These are phyloP conservation scores for Emydocephalus ijimae DNA, from an alignment of 2,113 vertebrate genomes.

Conservation along the genomic window DNA sequence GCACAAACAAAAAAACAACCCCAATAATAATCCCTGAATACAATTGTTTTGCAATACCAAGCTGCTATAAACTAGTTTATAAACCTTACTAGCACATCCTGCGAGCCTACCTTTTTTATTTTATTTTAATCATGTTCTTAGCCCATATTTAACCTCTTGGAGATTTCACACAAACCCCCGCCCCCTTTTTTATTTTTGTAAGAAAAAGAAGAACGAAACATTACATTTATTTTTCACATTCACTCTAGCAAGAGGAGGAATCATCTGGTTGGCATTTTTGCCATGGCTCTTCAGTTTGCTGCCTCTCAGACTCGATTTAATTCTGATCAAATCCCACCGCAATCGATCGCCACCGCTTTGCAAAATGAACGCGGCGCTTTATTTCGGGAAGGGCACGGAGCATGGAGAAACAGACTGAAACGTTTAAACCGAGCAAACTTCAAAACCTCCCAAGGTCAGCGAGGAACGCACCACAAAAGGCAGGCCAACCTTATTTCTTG, in stretches of 20 bases:
- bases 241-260: background rate
- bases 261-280: background rate
- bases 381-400: background rate
- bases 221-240: background rate
- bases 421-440: background rate
- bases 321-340: background rate
- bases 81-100: background rate
- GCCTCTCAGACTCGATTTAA: background rate
- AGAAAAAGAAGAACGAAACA: background rate
- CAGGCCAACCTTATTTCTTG: background rate
- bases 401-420: background rate
- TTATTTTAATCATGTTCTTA: background rate
- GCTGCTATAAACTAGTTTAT: background rate
- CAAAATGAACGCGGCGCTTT: background rate
- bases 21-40: background rate
- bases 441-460: background rate
- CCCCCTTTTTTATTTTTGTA: background rate
- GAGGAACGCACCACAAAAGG: background rate
- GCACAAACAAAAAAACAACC: background rate
- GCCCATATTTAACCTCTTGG: background rate
- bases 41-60: background rate
- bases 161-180: background rate
- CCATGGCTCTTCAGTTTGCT: background rate
- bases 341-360: background rate
- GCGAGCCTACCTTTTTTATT: background rate